These are phyloP conservation scores for Macrotus californicus DNA, from an alignment of 2,113 vertebrate species.

Conservation along the genomic window DNA sequence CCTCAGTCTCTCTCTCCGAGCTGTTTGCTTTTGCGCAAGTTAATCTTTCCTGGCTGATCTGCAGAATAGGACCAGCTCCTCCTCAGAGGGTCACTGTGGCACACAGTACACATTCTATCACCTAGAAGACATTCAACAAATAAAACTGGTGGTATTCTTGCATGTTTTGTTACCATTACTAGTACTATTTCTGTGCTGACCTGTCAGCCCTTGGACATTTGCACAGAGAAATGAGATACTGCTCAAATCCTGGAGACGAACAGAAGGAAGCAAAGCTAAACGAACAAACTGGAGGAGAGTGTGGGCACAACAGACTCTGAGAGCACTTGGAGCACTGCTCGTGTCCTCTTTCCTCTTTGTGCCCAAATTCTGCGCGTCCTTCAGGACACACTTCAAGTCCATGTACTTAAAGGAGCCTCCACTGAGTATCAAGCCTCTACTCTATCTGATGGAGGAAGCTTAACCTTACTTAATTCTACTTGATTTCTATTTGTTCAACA, in stretches of 20 bases:
- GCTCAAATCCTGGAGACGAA: neutral
- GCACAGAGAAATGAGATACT: neutral
- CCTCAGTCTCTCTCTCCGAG: neutral
- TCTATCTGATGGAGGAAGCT: neutral
- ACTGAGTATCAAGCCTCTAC: neutral
- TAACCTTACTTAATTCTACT: neutral
- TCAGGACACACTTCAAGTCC: neutral
- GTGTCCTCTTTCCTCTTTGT: neutral
- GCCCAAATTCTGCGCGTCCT: neutral
- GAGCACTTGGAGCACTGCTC: neutral
- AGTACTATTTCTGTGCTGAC: neutral
- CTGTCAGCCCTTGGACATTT: neutral
- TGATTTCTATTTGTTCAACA: neutral
- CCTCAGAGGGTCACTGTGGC: neutral
- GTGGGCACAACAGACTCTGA: rapidly evolving
- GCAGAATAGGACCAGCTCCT: neutral
- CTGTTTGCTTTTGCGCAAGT: neutral
- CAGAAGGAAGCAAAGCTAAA: neutral
- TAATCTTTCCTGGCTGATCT: neutral
- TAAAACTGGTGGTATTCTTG: neutral
- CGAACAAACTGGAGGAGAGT: neutral
- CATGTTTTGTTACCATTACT: neutral
- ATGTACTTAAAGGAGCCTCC: neutral
- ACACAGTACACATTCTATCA: neutral
- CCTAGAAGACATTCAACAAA: neutral